Conservation (phyloP, 2,113 vertebrate species). For the Indicator maculatus region DNA sequence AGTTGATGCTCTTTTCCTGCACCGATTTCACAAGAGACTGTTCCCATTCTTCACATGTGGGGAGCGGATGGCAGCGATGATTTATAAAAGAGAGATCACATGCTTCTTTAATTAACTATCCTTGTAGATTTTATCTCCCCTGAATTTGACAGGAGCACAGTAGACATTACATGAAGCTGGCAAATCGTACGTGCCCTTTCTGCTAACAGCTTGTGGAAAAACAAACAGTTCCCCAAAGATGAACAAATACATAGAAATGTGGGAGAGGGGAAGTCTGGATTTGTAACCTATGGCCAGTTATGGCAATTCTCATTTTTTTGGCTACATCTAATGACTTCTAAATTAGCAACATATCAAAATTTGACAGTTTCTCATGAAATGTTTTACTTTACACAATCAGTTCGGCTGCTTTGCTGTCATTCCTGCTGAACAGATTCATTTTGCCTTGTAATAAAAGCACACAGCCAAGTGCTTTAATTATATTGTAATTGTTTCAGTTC, state of each 20-base stretch:
- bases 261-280: neutral
- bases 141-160: neutral
- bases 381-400: neutral
- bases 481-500: neutral
- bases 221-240: neutral
- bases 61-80: conserved; percentile 20
- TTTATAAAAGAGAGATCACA: neutral
- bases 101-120: conserved; percentile 28
- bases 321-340: neutral
- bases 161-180: neutral
- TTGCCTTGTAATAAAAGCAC: neutral
- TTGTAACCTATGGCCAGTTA: neutral
- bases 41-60: neutral
- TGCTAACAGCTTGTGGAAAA: neutral
- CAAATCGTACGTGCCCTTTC: neutral
- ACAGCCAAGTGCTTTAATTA: neutral
- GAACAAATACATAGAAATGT: neutral
- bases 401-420: neutral
- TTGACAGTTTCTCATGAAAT: neutral
- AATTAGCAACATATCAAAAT: neutral
- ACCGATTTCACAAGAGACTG: neutral
- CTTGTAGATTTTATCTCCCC: conserved; percentile 57
- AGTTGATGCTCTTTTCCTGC: neutral
- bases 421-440: neutral
- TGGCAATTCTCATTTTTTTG: neutral